Conservation (phyloP, 2,888 invertebrate genomes). For the Andrena praecox region DNA sequence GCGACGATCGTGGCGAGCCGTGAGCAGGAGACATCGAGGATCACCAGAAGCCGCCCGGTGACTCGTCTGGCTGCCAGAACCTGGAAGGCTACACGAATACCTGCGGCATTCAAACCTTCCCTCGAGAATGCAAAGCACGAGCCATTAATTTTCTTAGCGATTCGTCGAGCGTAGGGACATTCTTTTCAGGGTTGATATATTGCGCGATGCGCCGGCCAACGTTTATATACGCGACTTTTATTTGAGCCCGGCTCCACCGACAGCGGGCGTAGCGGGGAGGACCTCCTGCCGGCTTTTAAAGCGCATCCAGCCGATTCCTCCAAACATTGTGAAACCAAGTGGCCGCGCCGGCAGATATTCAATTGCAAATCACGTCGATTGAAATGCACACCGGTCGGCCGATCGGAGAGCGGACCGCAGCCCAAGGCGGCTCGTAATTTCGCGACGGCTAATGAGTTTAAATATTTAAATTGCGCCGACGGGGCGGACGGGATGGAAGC, state of each 20-base stretch:
- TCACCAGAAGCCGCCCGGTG: conserved; percentile 29
- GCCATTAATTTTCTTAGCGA: conserved; percentile 74
- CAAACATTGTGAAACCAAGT: conserved; percentile 31
- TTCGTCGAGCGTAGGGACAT: conserved; percentile 71
- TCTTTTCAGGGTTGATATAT: conserved; percentile 70
- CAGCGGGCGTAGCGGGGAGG: not conserved
- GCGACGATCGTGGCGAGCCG: conserved; percentile 30
- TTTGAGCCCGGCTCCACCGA: conserved; percentile 23
- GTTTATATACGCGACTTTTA: conserved; percentile 55
- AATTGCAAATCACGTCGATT: conserved; percentile 43
- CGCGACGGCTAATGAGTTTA: conserved; percentile 49
- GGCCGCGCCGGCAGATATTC: conserved; percentile 33
- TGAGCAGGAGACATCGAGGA: conserved; percentile 14
- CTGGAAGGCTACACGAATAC: conserved; percentile 50
- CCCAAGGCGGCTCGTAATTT: conserved; percentile 40
- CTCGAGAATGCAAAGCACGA: conserved; percentile 70
- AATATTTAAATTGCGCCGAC: conserved; percentile 53
- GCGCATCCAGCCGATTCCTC: not conserved
- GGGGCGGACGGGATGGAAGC: not conserved
- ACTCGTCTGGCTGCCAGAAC: conserved; percentile 49
- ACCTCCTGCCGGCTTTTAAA: conserved; percentile 21
- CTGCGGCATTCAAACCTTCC: conserved; percentile 69
- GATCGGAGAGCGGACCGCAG: not conserved
- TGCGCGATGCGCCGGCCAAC: conserved; percentile 47
- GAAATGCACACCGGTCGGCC: conserved; percentile 19